A percentile compares a stretch with the other conserved stretches of the same genome.
Conservation (phyloP, 1,140 invertebrate species). For the Heliconius congener region DNA sequence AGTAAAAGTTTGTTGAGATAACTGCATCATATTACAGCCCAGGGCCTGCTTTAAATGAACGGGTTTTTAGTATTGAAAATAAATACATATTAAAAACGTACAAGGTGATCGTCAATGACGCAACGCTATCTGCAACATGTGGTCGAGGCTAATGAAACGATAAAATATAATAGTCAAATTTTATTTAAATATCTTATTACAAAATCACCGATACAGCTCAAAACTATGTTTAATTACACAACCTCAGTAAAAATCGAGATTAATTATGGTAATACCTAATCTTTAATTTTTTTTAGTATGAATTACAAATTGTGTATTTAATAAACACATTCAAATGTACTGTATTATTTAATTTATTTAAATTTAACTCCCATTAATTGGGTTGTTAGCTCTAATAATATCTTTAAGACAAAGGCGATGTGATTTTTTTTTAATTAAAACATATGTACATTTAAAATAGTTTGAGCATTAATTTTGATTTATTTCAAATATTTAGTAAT, state of each 20-base stretch:
- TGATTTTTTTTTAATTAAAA: neutral
- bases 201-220: constrained; percentile 20
- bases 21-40: neutral
- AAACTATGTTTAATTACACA: neutral
- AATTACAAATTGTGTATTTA: neutral
- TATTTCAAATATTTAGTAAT: neutral
- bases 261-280: neutral
- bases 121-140: constrained; percentile 28
- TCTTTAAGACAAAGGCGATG: neutral
- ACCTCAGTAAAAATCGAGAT: neutral
- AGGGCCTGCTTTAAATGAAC: neutral
- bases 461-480: neutral
- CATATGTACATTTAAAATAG: neutral
- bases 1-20: neutral
- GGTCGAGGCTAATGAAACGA: constrained; percentile 33
- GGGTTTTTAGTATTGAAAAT: neutral
- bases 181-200: constrained; percentile 45
- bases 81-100: constrained; percentile 18
- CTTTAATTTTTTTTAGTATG: neutral
- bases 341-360: neutral
- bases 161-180: constrained; percentile 33
- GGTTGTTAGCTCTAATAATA: neutral
- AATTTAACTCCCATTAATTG: neutral
- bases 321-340: neutral
- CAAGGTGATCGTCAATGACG: constrained; percentile 28